Percentiles rank a stretch among this genome's conserved stretches.
These are phyloP conservation scores for Aphaenogaster ashmeadi DNA, from an alignment of 1,140 invertebrate genomes.

Conservation along the genomic window DNA sequence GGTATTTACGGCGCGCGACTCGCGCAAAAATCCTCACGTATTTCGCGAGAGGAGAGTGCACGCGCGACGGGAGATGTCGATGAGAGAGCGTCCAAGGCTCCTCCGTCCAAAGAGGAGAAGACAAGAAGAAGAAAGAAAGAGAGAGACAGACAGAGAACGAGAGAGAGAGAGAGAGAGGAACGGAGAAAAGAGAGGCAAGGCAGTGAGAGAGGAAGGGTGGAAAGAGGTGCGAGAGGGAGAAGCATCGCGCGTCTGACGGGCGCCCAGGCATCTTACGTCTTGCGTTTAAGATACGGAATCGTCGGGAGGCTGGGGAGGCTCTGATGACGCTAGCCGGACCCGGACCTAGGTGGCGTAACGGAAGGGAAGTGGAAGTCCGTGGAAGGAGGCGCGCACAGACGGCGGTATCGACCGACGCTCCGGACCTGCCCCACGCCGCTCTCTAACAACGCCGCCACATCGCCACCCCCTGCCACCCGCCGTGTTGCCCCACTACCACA, in stretches of 20 bases:
- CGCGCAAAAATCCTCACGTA: slow-evolving; percentile 51
- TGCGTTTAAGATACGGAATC: slow-evolving; percentile 71
- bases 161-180: background rate
- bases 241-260: slow-evolving; percentile 58
- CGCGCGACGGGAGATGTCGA: slow-evolving; percentile 3
- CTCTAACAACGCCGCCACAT: slow-evolving; percentile 77
- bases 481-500: slow-evolving; percentile 77
- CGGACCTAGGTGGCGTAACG: slow-evolving; percentile 83
- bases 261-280: slow-evolving; percentile 62
- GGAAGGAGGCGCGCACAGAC: slow-evolving; percentile 82
- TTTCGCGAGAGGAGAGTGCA: slow-evolving; percentile 21
- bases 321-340: slow-evolving; percentile 80
- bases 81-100: background rate
- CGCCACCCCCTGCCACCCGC: slow-evolving; percentile 71
- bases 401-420: slow-evolving; percentile 84
- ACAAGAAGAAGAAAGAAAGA: background rate
- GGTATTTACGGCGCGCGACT: slow-evolving; percentile 55
- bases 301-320: slow-evolving; percentile 68
- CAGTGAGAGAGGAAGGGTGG: background rate
- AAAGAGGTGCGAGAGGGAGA: slow-evolving; percentile 1
- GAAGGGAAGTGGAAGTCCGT: slow-evolving; percentile 81
- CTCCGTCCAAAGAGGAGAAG: background rate
- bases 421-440: slow-evolving; percentile 85
- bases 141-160: background rate
- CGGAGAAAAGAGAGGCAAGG: background rate